phyloP scores from a whole-genome alignment of 2,113 vertebrate genomes.

The rabbit (Oryctolagus cuniculus) region DNA sequence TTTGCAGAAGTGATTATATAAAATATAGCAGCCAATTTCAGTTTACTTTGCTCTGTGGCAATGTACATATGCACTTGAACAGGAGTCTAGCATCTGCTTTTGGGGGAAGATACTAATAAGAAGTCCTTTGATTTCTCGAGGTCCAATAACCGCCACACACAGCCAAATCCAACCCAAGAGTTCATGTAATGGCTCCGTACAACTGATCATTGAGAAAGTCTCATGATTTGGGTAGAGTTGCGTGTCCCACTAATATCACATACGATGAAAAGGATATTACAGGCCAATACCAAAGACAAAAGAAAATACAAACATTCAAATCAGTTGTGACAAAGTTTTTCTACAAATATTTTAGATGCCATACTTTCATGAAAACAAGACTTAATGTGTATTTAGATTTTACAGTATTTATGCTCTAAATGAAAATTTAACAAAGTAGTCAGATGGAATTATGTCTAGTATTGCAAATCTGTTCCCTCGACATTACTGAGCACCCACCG shows the following conservation, averaged over 20 bases:
- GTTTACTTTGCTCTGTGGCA: constrained; percentile 86
- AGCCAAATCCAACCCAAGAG: constrained; percentile 83
- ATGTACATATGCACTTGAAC: constrained; percentile 86
- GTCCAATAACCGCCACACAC: constrained; percentile 85
- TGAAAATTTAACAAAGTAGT: constrained; percentile 82
- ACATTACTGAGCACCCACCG: constrained; percentile 72
- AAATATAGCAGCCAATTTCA: constrained; percentile 89
- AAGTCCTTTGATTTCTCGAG: constrained; percentile 85
- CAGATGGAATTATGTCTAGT: constrained; percentile 69
- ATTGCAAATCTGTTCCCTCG: constrained; percentile 78
- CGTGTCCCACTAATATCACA: constrained; percentile 57
- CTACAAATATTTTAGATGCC: constrained; percentile 77
- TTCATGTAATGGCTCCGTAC: constrained; percentile 81
- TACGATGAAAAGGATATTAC: constrained; percentile 53
- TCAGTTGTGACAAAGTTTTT: constrained; percentile 73
- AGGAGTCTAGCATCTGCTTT: constrained; percentile 83
- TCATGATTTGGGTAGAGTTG: constrained; percentile 50
- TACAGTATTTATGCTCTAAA: constrained; percentile 76
- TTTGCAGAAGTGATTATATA: constrained; percentile 88
- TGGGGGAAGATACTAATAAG: constrained; percentile 80
- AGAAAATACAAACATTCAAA: constrained; percentile 74
- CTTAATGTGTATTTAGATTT: constrained; percentile 36
- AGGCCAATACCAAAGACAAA: constrained; percentile 73
- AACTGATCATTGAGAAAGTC: constrained; percentile 77
- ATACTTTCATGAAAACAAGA: constrained; percentile 75